These are phyloP conservation scores for Aricia agestis DNA, from an alignment of 1,140 invertebrate genomes.

Conservation along the genomic window DNA sequence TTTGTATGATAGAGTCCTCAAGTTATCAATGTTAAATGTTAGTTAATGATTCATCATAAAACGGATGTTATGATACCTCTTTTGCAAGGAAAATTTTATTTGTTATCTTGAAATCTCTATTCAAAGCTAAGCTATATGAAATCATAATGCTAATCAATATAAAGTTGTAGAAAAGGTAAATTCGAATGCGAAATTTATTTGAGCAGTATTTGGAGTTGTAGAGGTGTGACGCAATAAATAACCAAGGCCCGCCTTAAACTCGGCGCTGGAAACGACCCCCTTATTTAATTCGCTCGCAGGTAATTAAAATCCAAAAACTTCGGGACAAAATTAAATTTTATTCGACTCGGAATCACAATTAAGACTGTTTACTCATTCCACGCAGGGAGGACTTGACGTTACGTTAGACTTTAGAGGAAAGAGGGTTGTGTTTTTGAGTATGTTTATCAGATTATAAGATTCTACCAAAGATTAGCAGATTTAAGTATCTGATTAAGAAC, in stretches of 20 bases:
- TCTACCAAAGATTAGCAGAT: too few relatives aligned
- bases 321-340: conserved; percentile 61
- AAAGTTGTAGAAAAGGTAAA: neutral
- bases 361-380: conserved; percentile 7
- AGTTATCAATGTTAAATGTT: too few relatives aligned
- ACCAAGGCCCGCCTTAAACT: conserved; percentile 30
- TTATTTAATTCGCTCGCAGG: conserved; percentile 65
- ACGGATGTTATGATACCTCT: too few relatives aligned
- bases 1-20: too few relatives aligned
- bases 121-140: too few relatives aligned
- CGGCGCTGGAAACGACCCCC: conserved; percentile 34
- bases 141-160: too few relatives aligned
- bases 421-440: neutral
- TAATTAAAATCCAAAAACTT: conserved; percentile 69
- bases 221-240: conserved; percentile 39
- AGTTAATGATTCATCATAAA: too few relatives aligned
- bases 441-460: too few relatives aligned
- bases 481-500: too few relatives aligned
- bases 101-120: too few relatives aligned
- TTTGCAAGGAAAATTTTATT: too few relatives aligned
- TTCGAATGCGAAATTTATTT: neutral
- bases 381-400: neutral
- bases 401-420: neutral
- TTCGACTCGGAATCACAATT: conserved; percentile 29
- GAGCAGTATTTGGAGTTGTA: neutral